Percentiles rank a stretch among this genome's conserved stretches.
These are phyloP conservation scores for Cotesia glomerata DNA, from an alignment of 1,140 invertebrate species.

Conservation along the genomic window DNA sequence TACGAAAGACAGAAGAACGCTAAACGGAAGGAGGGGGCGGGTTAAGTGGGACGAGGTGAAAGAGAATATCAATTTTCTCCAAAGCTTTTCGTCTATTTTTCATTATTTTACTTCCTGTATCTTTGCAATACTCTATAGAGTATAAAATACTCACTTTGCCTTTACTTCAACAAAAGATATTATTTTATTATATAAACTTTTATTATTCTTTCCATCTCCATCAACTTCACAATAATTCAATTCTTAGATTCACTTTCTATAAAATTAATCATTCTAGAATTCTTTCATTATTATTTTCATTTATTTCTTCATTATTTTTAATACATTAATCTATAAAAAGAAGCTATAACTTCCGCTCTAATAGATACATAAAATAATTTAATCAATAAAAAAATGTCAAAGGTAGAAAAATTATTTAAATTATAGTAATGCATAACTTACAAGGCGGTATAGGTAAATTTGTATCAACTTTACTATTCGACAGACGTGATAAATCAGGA, in stretches of 20 bases:
- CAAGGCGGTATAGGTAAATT: constrained; percentile 41
- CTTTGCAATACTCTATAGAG: background rate
- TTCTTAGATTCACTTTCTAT: too few species aligned
- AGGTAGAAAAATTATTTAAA: background rate
- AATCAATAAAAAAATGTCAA: background rate
- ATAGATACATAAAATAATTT: background rate
- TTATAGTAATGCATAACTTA: constrained; percentile 45
- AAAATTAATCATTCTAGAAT: too few species aligned
- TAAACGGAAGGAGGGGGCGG: constrained; percentile 17
- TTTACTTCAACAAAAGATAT: too few species aligned
- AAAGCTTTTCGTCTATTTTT: constrained; percentile 7
- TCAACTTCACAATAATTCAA: too few species aligned
- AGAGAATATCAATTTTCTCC: constrained; percentile 23
- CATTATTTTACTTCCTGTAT: background rate
- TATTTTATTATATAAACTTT: too few species aligned
- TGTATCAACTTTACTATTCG: constrained; percentile 37
- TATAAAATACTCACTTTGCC: background rate
- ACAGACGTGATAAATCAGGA: constrained; percentile 42
- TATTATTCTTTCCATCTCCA: too few species aligned
- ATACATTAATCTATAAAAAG: too few species aligned
- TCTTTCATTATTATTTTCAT: too few species aligned
- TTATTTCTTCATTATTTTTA: too few species aligned
- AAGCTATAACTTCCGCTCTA: too few species aligned
- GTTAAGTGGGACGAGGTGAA: constrained; percentile 25
- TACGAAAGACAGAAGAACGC: background rate